Evolutionary conservation across 2,113 vertebrate genomes (phyloP).

Genomic region (Calidris pygmaea): DNA sequence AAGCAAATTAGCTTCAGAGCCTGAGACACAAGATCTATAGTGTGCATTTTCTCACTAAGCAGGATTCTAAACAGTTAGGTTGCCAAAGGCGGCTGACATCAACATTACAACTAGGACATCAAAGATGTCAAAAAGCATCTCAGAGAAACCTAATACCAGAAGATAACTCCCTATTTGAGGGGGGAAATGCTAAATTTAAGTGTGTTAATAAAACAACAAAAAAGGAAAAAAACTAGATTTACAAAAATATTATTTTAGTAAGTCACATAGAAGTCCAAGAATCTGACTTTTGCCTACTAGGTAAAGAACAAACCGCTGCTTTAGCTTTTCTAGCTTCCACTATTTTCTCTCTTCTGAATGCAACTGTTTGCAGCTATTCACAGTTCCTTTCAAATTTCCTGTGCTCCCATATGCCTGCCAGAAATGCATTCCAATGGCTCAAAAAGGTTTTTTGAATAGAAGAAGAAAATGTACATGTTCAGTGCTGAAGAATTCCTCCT

Average conservation of each 20-base stretch:
- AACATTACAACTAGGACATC: not conserved
- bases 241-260: not conserved
- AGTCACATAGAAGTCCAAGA: not conserved
- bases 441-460: not conserved
- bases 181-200: accelerated
- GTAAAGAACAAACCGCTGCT: not conserved
- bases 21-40: not conserved
- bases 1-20: not conserved
- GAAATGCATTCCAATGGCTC: slow-evolving; percentile 46
- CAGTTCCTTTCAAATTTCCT: slow-evolving; percentile 44
- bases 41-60: not conserved
- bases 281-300: not conserved
- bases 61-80: not conserved
- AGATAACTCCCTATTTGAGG: not conserved
- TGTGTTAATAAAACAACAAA: not conserved
- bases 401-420: slow-evolving; percentile 17
- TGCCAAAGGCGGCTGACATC: not conserved
- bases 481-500: not conserved
- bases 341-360: not conserved
- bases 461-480: not conserved
- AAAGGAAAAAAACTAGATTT: not conserved
- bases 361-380: slow-evolving; percentile 37
- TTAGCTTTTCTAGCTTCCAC: not conserved
- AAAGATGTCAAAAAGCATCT: not conserved
- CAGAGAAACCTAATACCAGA: not conserved